Conservation (phyloP, 2,113 vertebrate genomes). For the Calidris pugnax region DNA sequence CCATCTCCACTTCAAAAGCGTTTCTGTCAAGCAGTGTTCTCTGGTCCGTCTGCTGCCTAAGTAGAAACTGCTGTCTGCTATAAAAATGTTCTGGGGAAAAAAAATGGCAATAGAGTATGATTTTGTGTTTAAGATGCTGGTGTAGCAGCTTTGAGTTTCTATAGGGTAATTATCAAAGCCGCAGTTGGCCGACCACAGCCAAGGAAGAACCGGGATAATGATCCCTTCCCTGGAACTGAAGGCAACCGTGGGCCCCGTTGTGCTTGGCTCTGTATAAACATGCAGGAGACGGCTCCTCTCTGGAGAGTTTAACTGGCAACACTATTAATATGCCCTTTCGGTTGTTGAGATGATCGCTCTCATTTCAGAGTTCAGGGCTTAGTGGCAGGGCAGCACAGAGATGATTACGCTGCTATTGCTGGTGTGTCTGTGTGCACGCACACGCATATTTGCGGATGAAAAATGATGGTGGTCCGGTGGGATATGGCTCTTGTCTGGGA, state of each 20-base stretch:
- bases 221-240: background rate
- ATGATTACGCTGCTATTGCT: background rate
- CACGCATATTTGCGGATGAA: background rate
- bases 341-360: background rate
- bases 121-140: constrained; percentile 6
- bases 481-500: background rate
- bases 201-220: background rate
- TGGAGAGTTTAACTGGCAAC: background rate
- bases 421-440: background rate
- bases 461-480: background rate
- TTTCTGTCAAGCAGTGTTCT: constrained; percentile 5
- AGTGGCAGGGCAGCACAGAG: background rate
- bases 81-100: background rate
- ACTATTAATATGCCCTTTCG: background rate
- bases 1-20: constrained; percentile 19
- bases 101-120: background rate
- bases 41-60: constrained; percentile 23
- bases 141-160: constrained; percentile 18
- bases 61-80: constrained; percentile 22
- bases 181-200: background rate
- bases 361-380: background rate
- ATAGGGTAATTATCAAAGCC: background rate
- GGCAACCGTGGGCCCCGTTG: background rate
- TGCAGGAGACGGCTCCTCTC: background rate
- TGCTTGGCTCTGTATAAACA: background rate